A percentile compares a stretch with the other conserved stretches of the same genome.
Conservation (phyloP, 2,113 vertebrate genomes). For the Otolemur garnettii region DNA sequence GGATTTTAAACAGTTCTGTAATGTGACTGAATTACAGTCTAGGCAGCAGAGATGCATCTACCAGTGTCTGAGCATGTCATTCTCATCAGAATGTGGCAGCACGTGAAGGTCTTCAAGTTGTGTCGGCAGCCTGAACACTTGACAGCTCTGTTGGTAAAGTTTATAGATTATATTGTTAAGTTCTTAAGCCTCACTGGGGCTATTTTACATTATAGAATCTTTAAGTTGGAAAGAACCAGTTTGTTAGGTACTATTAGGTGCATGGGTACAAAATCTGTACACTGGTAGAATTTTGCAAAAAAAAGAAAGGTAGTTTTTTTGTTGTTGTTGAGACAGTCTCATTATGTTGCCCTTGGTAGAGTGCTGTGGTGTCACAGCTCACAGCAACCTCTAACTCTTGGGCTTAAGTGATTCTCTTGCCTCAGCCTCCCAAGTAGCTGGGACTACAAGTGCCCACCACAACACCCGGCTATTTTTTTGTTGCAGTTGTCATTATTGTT, state of each 20-base stretch:
- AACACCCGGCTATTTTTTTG: no score
- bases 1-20: background rate
- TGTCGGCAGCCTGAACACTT: slow-evolving; percentile 24
- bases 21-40: background rate
- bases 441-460: no score
- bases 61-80: background rate
- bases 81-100: background rate
- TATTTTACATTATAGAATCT: background rate
- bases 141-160: background rate
- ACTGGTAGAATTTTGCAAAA: slow-evolving; percentile 16
- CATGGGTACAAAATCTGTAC: background rate
- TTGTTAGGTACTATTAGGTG: background rate
- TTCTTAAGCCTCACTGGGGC: background rate
- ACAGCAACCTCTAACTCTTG: no score
- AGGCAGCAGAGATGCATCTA: background rate
- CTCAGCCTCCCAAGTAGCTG: no score
- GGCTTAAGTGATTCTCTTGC: no score
- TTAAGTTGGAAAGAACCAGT: background rate
- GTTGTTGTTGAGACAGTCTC: no score
- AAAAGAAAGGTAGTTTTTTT: no score
- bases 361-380: no score
- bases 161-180: background rate
- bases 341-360: no score
- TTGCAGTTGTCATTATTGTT: no score
- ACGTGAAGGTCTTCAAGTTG: background rate